A percentile compares a stretch with the other conserved stretches of the same genome.
These are phyloP conservation scores for Caerostris extrusa DNA, from an alignment of 1,140 invertebrate genomes.

Conservation along the genomic window DNA sequence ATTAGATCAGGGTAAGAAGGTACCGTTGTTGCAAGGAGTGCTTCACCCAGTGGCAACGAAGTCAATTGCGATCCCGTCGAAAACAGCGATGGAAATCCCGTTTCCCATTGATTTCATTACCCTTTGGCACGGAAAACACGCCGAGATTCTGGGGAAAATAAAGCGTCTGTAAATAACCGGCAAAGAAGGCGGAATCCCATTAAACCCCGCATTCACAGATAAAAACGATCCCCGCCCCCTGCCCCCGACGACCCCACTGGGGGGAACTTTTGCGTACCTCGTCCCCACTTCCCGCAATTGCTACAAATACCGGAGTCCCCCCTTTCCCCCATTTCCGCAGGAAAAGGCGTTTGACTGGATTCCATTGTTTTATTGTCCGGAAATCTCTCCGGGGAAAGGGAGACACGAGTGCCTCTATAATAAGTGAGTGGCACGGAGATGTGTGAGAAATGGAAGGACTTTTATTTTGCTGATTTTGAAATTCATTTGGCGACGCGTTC, in stretches of 20 bases:
- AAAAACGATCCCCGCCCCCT: neutral
- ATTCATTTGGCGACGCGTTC: too few relatives aligned
- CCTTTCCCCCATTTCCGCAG: neutral
- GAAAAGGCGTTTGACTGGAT: neutral
- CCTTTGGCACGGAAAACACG: too few relatives aligned
- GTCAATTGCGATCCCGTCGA: too few relatives aligned
- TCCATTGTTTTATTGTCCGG: constrained; percentile 28
- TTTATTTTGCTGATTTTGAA: too few relatives aligned
- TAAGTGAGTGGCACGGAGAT: neutral
- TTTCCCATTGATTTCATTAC: too few relatives aligned
- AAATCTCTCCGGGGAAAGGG: neutral
- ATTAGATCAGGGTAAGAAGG: too few relatives aligned
- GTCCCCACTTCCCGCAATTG: neutral
- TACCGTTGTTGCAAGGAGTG: too few relatives aligned
- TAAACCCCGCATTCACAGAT: neutral
- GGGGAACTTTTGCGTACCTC: too few relatives aligned
- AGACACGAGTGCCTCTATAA: too few relatives aligned
- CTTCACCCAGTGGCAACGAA: too few relatives aligned
- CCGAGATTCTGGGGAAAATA: neutral
- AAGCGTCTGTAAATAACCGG: neutral
- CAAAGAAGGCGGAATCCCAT: neutral
- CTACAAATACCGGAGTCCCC: constrained; percentile 5
- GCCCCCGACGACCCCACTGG: neutral
- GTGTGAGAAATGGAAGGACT: neutral
- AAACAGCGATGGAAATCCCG: too few relatives aligned